Conservation (phyloP, 1,140 invertebrate species). For the Cyrtorhinus lividipennis region DNA sequence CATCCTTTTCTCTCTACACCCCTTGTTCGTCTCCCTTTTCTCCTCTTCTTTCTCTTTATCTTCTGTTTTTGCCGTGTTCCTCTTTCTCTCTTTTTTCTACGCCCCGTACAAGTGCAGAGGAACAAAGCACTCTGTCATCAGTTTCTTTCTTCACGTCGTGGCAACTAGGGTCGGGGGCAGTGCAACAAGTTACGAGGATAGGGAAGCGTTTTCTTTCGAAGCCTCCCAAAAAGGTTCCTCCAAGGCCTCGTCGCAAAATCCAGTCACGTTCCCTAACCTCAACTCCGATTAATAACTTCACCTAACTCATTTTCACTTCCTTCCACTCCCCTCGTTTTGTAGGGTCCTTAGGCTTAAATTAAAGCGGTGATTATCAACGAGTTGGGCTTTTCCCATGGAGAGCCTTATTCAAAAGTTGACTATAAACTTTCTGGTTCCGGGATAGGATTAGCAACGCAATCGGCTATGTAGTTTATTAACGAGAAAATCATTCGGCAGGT, state of each 20-base stretch:
- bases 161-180: no score
- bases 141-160: neutral
- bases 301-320: neutral
- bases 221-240: neutral
- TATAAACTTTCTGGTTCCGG: neutral
- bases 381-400: neutral
- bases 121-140: neutral
- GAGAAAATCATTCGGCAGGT: no score
- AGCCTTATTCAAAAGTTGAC: neutral
- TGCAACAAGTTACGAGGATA: neutral
- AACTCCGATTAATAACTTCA: neutral
- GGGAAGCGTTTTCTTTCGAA: neutral
- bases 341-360: neutral
- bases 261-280: neutral
- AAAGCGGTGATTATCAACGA: neutral
- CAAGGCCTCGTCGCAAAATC: neutral
- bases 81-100: neutral
- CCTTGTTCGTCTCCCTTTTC: neutral
- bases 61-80: neutral
- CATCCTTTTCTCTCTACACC: neutral
- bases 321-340: neutral
- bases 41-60: neutral
- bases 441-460: neutral
- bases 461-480: neutral
- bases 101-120: neutral